Evolutionary conservation across 2,888 invertebrate genomes (phyloP), one percentile per base, ranked within the genome.

Genomic region (Cataglyphis cursor): DNA sequence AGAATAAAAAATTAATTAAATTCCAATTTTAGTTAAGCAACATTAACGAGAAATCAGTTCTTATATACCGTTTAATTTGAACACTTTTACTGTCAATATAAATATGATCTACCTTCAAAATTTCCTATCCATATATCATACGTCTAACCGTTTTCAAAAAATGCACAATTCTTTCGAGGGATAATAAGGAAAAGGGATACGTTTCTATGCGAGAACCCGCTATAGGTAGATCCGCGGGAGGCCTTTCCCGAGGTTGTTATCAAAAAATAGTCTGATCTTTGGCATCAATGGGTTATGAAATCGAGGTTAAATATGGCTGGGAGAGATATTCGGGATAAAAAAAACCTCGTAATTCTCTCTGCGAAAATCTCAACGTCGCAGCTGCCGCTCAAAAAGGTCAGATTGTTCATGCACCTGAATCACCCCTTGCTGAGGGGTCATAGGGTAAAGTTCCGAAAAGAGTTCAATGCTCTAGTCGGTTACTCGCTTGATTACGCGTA

Each of bases 401-500:
- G 57, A 66, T 74, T 83, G 72, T 82, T 87, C 62, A 61, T 64
- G 61, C 82, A 82, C 83, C 81, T 80, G 88, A 88, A 80, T 85
- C 57, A 24, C 48, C 76, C 62, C 62, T 82, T 59, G 8, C 10
- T 59, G 62, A 61, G 54, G 75, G 64, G 59, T 57, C 41, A 48
- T n/a, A 44, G 59, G 28, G 51, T 59, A 44, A 74, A 65, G 75
- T 81, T 76, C 41, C 6, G 12, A 78, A 82, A 82, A 87, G 73
- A 83, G 51, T 51, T 70, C 64, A 35, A 83, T 72, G 38, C 21
- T n/a, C 70, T 38, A 57, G 31, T 48, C 91, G 92, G 91, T 93
- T 93, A 92, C 90, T 90, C 93, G 92, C 92, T 93, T 93, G 93
- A 94, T 94, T 94, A 93, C 91, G 90, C 90, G 92, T 93, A 93